Evolutionary conservation across 1,140 invertebrate genomes (phyloP).

Genomic region (Drosophila jambulina): DNA sequence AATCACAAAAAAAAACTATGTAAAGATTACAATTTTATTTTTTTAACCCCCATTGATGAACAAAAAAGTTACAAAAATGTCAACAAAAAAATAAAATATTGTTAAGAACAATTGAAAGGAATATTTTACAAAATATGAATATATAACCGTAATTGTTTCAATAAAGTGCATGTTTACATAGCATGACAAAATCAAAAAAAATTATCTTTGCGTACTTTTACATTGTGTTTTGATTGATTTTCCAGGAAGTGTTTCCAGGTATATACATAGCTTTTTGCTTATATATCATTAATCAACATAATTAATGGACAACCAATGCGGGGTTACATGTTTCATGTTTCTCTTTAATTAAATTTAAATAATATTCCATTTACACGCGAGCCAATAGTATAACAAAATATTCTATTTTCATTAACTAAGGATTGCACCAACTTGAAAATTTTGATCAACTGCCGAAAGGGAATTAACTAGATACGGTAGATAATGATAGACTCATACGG

Average conservation of each 20-base stretch:
- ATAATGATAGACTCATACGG: constrained; percentile 31
- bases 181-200: constrained; percentile 53
- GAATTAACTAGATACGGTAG: constrained; percentile 20
- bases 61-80: constrained; percentile 56
- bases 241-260: neutral
- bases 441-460: constrained; percentile 42
- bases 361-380: constrained; percentile 24
- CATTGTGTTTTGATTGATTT: neutral
- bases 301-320: neutral
- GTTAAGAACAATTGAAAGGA: constrained; percentile 43
- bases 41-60: constrained; percentile 51
- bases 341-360: constrained; percentile 22
- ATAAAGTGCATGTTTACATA: constrained; percentile 63
- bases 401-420: constrained; percentile 27
- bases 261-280: too few species aligned
- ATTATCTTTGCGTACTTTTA: neutral
- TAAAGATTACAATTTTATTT: constrained; percentile 43
- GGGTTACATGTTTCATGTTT: constrained; percentile 3
- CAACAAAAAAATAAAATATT: constrained; percentile 55
- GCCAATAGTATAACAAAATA: constrained; percentile 43
- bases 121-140: constrained; percentile 56
- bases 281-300: neutral
- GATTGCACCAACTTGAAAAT: constrained; percentile 45
- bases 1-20: constrained; percentile 22
- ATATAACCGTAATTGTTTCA: constrained; percentile 59